These are phyloP conservation scores for Halichondria panicea DNA, from an alignment of 37 sponge, comb jelly and placozoan genomes.

Conservation along the genomic window DNA sequence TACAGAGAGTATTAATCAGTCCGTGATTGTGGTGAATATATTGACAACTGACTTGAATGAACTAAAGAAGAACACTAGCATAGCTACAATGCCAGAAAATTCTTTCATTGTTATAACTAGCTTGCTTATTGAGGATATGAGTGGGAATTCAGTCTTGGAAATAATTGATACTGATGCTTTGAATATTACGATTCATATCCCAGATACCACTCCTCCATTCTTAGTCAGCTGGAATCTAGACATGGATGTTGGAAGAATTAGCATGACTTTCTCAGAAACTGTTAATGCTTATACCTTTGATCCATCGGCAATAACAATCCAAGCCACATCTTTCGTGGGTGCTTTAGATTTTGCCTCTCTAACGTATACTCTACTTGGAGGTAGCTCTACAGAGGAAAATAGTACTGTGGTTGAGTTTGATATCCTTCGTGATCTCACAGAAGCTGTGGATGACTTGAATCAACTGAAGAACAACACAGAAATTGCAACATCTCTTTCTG, in stretches of 20 bases:
- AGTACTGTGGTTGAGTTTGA: slow-evolving; percentile 65
- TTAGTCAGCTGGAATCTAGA: slow-evolving; percentile 74
- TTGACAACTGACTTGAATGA: slow-evolving; percentile 71
- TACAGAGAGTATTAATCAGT: slow-evolving; percentile 59
- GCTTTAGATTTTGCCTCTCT: slow-evolving; percentile 6
- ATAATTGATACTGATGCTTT: slow-evolving; percentile 46
- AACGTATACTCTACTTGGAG: slow-evolving; percentile 61
- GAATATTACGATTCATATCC: slow-evolving; percentile 51
- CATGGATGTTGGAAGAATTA: slow-evolving; percentile 76
- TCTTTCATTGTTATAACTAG: slow-evolving; percentile 73
- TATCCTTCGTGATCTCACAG: slow-evolving; percentile 55
- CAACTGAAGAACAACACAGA: slow-evolving; percentile 52
- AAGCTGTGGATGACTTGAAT: slow-evolving; percentile 71
- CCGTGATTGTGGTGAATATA: slow-evolving; percentile 77
- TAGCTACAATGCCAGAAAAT: slow-evolving; percentile 57
- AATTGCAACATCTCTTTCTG: slow-evolving; percentile 37
- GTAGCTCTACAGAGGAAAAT: slow-evolving; percentile 60
- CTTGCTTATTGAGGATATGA: slow-evolving; percentile 79
- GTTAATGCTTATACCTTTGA: slow-evolving; percentile 81
- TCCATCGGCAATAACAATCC: slow-evolving; percentile 61
- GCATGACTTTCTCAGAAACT: slow-evolving; percentile 85
- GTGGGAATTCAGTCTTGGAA: slow-evolving; percentile 58
- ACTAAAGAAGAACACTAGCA: slow-evolving; percentile 81
- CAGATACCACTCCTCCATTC: slow-evolving; percentile 80
- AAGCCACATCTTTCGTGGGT: background rate